Evolutionary conservation across 2,797 vertebrate genomes (phyloP).

Genomic region (Trachurus trachurus): DNA sequence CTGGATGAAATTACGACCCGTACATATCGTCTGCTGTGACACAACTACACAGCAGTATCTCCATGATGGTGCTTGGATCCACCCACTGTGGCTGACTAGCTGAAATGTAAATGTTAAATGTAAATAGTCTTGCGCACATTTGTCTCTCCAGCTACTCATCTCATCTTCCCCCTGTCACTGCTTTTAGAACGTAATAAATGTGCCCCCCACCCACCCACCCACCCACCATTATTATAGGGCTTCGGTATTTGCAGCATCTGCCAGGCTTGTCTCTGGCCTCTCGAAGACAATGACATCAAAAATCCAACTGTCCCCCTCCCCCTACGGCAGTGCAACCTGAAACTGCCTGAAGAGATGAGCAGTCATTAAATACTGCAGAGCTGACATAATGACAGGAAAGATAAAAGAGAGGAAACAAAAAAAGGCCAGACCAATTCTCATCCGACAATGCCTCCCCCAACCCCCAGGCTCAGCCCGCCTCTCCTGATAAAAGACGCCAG

Average conservation of each 20-base stretch:
- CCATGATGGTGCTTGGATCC: conserved; percentile 9
- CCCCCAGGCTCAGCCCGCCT: conserved; percentile 68
- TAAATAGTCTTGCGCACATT: conserved; percentile 39
- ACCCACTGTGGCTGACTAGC: conserved; percentile 1
- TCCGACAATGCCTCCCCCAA: conserved; percentile 77
- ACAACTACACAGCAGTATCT: conserved; percentile 2
- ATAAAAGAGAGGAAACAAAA: conserved; percentile 83
- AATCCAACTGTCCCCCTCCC: conserved; percentile 69
- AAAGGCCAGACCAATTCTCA: conserved; percentile 81
- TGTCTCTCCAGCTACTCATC: conserved; percentile 25
- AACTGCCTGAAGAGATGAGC: conserved; percentile 85
- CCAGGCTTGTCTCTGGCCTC: conserved; percentile 65
- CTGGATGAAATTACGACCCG: not conserved
- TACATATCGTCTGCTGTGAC: not conserved
- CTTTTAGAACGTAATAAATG: conserved; percentile 70
- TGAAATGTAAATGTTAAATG: conserved; percentile 60
- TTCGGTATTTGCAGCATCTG: conserved; percentile 78
- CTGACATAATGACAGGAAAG: conserved; percentile 86
- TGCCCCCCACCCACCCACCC: conserved; percentile 1
- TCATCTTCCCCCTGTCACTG: conserved; percentile 26
- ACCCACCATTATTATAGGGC: conserved; percentile 51
- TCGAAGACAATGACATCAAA: conserved; percentile 80
- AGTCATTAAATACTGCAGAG: conserved; percentile 86
- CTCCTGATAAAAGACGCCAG: conserved; percentile 80
- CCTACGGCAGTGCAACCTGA: conserved; percentile 80